Percentiles rank a stretch among this genome's conserved stretches.
These are phyloP conservation scores for Cardinalis cardinalis DNA, from an alignment of 2,113 vertebrate species.

Conservation along the genomic window DNA sequence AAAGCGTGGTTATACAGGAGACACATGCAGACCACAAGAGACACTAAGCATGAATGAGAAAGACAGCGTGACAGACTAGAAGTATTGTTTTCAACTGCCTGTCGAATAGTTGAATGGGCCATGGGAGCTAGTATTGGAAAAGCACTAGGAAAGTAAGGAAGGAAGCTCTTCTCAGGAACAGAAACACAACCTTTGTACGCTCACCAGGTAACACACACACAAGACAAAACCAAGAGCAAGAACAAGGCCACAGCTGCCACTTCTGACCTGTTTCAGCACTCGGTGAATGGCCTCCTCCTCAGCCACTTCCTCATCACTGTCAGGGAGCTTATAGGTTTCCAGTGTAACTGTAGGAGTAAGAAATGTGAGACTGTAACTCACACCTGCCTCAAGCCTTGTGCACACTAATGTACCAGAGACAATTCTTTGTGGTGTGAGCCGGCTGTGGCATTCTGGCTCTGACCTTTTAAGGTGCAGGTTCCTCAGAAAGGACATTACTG, in stretches of 20 bases:
- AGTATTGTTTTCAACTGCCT: not conserved
- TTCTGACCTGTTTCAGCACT: slow-evolving; percentile 85
- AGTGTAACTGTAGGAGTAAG: slow-evolving; percentile 77
- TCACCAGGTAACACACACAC: not conserved
- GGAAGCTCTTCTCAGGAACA: not conserved
- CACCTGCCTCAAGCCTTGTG: not conserved
- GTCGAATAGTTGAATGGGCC: not conserved
- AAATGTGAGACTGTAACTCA: not conserved
- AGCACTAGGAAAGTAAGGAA: not conserved
- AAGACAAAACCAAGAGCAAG: not conserved
- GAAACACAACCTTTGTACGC: not conserved
- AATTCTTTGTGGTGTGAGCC: not conserved
- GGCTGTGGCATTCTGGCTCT: not conserved
- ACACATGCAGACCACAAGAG: not conserved
- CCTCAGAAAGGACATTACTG: not conserved
- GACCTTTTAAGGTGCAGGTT: not conserved
- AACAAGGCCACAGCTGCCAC: not conserved
- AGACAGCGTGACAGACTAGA: not conserved
- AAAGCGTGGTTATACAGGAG: not conserved
- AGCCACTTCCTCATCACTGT: slow-evolving; percentile 92
- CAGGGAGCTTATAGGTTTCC: slow-evolving; percentile 77
- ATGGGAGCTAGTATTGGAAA: not conserved
- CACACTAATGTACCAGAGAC: not conserved
- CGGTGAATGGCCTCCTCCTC: slow-evolving; percentile 84
- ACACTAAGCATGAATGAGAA: not conserved